These are phyloP conservation scores for Prunella fulvescens DNA, from an alignment of 2,113 vertebrate species.

Conservation along the genomic window DNA sequence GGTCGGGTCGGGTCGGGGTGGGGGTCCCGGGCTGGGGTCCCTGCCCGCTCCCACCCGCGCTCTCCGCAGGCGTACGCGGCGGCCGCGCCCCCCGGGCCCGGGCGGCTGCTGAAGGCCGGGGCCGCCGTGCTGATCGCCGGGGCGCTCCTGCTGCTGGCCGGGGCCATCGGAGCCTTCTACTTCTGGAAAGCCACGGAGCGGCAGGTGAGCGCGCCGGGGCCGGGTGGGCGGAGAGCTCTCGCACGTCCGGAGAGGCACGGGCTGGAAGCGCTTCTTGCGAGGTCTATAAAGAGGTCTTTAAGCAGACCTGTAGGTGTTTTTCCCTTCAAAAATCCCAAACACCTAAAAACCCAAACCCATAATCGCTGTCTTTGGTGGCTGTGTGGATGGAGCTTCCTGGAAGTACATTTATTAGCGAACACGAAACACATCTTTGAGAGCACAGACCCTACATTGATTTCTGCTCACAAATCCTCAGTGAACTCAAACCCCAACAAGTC, in stretches of 20 bases:
- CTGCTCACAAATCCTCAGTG: conserved; percentile 24
- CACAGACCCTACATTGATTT: conserved; percentile 47
- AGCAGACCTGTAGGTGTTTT: neutral
- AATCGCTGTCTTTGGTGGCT: neutral
- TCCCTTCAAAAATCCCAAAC: neutral
- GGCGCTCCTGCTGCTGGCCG: conserved; percentile 82
- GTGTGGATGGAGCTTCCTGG: neutral
- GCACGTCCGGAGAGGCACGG: no score
- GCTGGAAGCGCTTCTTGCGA: neutral
- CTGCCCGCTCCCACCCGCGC: neutral
- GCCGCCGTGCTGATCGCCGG: conserved; percentile 80
- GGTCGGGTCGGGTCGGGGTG: neutral
- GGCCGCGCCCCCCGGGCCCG: conserved; percentile 58
- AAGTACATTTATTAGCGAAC: conserved; percentile 31
- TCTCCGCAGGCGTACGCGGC: conserved; percentile 72
- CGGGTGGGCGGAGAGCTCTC: neutral
- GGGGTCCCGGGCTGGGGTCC: neutral
- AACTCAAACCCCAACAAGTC: neutral
- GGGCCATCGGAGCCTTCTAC: conserved; percentile 85
- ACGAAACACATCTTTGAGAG: neutral
- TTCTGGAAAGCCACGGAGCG: conserved; percentile 86
- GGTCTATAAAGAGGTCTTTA: neutral
- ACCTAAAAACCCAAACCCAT: neutral
- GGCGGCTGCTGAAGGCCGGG: conserved; percentile 80
- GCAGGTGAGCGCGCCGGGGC: conserved; percentile 75